These are phyloP conservation scores for Melanerpes aurifrons DNA, from an alignment of 2,113 vertebrate species.

Conservation along the genomic window DNA sequence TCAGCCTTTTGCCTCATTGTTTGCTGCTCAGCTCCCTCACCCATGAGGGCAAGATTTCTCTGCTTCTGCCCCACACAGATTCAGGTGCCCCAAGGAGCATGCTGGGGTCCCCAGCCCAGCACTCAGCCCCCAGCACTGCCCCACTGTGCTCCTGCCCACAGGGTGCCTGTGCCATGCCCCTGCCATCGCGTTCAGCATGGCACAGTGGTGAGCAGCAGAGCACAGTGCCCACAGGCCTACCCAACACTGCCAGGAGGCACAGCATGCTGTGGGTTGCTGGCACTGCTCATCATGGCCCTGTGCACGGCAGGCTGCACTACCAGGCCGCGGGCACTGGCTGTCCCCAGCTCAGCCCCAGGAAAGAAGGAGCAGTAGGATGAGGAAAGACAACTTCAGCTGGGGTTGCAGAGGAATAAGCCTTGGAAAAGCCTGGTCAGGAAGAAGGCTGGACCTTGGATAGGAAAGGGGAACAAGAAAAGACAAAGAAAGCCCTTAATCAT, in stretches of 20 bases:
- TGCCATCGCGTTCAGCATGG: neutral
- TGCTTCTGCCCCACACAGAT: rapidly evolving
- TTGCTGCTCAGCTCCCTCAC: neutral
- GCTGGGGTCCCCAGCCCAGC: neutral
- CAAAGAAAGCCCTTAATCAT: neutral
- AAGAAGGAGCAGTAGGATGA: neutral
- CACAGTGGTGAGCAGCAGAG: rapidly evolving
- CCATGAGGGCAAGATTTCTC: neutral
- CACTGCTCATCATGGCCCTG: rapidly evolving
- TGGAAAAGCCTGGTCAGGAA: neutral
- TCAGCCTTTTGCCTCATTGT: constrained; percentile 22
- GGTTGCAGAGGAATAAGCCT: neutral
- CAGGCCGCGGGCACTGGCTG: rapidly evolving
- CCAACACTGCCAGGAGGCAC: neutral
- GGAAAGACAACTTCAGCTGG: neutral
- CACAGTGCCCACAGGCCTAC: rapidly evolving
- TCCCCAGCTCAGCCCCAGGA: neutral
- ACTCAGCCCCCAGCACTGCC: rapidly evolving
- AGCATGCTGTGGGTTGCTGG: rapidly evolving
- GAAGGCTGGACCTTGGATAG: neutral
- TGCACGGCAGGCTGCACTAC: neutral
- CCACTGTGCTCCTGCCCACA: neutral
- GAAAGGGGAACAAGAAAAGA: neutral
- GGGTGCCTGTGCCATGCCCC: rapidly evolving
- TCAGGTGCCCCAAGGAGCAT: rapidly evolving